A percentile compares a stretch with the other conserved stretches of the same genome.
phyloP scores from a whole-genome alignment of 2,113 vertebrate species.

The Tympanuchus pallidicinctus region DNA sequence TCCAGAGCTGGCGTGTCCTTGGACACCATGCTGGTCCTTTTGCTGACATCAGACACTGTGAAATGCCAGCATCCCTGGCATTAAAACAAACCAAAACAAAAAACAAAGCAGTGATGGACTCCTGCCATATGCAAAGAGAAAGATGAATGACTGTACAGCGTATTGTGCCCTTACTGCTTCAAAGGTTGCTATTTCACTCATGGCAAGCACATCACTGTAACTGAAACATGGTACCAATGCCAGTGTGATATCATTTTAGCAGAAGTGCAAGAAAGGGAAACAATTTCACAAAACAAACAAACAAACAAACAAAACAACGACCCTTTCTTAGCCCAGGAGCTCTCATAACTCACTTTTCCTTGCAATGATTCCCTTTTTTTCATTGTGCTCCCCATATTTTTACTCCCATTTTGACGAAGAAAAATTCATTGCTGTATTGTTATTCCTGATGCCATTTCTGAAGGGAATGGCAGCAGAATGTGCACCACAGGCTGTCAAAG shows the following conservation, averaged over 20 bases:
- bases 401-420: not conserved
- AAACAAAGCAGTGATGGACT: not conserved
- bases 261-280: not conserved
- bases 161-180: not conserved
- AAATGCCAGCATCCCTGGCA: not conserved
- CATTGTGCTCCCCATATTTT: not conserved
- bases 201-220: not conserved
- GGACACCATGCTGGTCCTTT: not conserved
- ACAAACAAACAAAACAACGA: not conserved
- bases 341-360: not conserved
- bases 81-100: not conserved
- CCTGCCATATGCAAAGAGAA: not conserved
- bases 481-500: not conserved
- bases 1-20: not conserved
- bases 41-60: not conserved
- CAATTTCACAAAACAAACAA: not conserved
- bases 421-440: not conserved
- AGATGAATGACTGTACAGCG: not conserved
- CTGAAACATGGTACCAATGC: not conserved
- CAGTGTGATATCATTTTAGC: not conserved
- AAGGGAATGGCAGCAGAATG: not conserved
- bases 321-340: not conserved
- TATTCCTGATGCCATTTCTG: accelerated
- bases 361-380: not conserved
- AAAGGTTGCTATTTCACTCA: not conserved